Evolutionary conservation across 92 coral and sea anemone species (phyloP).

Genomic region (Desmophyllum pertusum): DNA sequence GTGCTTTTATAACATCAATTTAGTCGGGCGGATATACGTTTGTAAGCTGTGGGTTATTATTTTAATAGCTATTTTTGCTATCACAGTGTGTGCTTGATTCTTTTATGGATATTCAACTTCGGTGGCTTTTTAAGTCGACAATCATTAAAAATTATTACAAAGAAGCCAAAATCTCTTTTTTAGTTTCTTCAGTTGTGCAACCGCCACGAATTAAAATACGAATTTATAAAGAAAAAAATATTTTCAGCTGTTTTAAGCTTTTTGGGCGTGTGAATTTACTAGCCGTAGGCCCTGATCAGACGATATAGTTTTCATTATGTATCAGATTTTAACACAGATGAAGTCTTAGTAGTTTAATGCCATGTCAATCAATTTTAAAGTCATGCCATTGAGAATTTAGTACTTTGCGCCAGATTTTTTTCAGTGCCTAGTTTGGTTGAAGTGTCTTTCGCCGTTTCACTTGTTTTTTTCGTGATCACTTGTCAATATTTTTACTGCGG

Average conservation of each 20-base stretch:
- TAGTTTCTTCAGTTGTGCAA: neutral
- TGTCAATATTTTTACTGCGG: neutral
- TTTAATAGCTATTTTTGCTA: neutral
- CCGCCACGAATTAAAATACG: neutral
- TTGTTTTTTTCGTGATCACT: neutral
- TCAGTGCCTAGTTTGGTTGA: neutral
- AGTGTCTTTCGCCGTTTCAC: neutral
- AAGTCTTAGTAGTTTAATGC: neutral
- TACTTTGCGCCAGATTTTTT: neutral
- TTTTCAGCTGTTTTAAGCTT: neutral
- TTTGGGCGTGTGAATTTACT: neutral
- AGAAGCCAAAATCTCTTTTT: too few relatives aligned
- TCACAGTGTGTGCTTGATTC: neutral
- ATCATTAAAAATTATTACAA: neutral
- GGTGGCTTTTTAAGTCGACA: neutral
- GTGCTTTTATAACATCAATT: neutral
- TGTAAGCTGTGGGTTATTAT: neutral
- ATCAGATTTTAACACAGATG: neutral
- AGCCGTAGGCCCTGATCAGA: neutral
- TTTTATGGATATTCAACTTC: neutral
- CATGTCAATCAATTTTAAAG: neutral
- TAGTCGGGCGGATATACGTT: neutral
- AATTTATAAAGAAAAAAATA: neutral
- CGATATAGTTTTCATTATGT: neutral
- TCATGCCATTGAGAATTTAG: constrained; percentile 3